These are phyloP conservation scores for Rhynchonycteris naso DNA, from an alignment of 2,797 vertebrate genomes.

Conservation along the genomic window DNA sequence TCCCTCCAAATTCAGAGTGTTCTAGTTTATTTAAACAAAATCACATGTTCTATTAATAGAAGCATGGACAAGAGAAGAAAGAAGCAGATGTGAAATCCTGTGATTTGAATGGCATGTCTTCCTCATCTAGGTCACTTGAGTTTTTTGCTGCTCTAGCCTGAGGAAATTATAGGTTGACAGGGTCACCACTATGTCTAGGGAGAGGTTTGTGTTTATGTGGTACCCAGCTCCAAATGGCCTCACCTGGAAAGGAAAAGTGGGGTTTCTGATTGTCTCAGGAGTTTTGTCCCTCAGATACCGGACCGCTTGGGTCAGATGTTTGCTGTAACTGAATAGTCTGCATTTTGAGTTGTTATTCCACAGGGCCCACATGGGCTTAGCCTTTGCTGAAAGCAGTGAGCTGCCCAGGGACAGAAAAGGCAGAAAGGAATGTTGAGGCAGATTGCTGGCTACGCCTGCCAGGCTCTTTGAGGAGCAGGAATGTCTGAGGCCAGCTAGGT, in stretches of 20 bases:
- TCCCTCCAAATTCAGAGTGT: neutral
- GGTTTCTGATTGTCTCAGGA: neutral
- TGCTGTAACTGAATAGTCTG: neutral
- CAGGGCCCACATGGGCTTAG: neutral
- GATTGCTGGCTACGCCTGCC: rapidly evolving
- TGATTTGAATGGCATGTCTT: neutral
- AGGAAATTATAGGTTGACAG: neutral
- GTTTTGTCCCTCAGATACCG: neutral
- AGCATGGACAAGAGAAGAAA: neutral
- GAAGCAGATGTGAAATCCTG: neutral
- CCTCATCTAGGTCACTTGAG: neutral
- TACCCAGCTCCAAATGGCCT: neutral
- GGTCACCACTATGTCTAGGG: neutral
- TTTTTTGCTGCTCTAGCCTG: neutral
- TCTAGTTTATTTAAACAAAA: constrained; percentile 46
- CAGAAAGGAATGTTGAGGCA: neutral
- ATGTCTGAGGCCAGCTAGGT: neutral
- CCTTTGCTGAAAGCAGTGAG: neutral
- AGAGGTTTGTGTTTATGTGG: neutral
- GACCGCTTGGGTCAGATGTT: neutral
- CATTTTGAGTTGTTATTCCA: neutral
- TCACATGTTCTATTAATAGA: constrained; percentile 29
- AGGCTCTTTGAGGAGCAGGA: constrained; percentile 5
- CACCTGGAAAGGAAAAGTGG: neutral
- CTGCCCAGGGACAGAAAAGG: neutral